These are phyloP conservation scores for Vannuccia rotundouncinata DNA, from an alignment of 2,888 invertebrate genomes.

Conservation along the genomic window DNA sequence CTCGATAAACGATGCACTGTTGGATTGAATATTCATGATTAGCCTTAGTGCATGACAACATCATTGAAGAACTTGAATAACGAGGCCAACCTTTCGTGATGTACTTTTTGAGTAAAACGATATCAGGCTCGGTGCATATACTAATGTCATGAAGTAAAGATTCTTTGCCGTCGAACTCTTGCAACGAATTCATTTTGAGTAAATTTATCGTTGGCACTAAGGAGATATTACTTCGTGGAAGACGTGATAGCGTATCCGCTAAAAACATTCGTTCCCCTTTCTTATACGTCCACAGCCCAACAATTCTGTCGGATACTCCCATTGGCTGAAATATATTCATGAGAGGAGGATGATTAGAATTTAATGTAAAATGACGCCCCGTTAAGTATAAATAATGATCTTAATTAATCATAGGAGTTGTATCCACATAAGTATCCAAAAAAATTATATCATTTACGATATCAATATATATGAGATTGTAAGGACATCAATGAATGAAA, in stretches of 20 bases:
- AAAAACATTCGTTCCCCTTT: neutral
- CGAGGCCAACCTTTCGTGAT: slow-evolving; percentile 15
- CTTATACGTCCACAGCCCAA: neutral
- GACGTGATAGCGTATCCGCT: slow-evolving; percentile 6
- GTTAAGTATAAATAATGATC: too few species aligned
- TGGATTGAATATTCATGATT: slow-evolving; percentile 29
- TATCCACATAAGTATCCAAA: too few species aligned
- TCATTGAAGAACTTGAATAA: neutral
- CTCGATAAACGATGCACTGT: slow-evolving; percentile 13
- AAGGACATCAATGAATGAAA: too few species aligned
- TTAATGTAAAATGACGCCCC: slow-evolving; percentile 6
- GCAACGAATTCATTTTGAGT: slow-evolving; percentile 23
- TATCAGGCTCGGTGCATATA: neutral
- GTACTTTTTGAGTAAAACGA: slow-evolving; percentile 13
- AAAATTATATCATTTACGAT: too few species aligned
- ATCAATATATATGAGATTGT: too few species aligned
- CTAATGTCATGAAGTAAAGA: slow-evolving; percentile 15
- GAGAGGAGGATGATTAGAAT: slow-evolving; percentile 12
- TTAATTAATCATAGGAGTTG: too few species aligned
- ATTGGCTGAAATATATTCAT: neutral
- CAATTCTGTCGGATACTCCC: neutral
- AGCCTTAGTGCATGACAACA: neutral
- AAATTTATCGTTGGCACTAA: slow-evolving; percentile 4
- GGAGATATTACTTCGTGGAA: slow-evolving; percentile 3
- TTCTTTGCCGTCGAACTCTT: slow-evolving; percentile 17